Evolutionary conservation across 1,140 invertebrate genomes (phyloP).

Genomic region (Pseudomyrmex gracilis): DNA sequence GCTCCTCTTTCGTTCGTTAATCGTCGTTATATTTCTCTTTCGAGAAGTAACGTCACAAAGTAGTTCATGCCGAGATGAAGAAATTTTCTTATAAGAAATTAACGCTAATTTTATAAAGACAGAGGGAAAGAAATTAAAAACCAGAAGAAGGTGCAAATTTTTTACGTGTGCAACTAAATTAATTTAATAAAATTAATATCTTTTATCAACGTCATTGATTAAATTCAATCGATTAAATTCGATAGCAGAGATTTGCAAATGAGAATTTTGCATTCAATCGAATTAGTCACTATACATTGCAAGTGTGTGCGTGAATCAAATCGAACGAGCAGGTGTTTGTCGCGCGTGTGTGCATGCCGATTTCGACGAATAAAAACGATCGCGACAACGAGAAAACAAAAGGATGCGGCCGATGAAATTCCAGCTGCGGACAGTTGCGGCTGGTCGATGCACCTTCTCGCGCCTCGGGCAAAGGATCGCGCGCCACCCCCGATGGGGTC

Average conservation of each 20-base stretch:
- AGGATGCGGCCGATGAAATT: conserved; percentile 6
- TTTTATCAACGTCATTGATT: neutral
- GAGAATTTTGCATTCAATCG: neutral
- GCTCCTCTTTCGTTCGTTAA: neutral
- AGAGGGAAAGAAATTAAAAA: no score
- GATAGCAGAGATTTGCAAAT: neutral
- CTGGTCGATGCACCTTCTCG: conserved; percentile 20
- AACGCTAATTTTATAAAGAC: no score
- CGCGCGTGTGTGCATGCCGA: neutral
- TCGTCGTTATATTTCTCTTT: neutral
- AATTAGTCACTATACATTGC: neutral
- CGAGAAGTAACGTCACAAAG: no score
- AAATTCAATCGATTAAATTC: neutral
- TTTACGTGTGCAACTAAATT: neutral
- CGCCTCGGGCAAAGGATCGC: neutral
- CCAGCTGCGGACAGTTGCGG: neutral
- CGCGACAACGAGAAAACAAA: neutral
- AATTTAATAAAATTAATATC: neutral
- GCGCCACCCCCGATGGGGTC: neutral
- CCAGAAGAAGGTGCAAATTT: neutral
- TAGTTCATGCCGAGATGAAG: no score
- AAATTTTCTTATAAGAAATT: no score
- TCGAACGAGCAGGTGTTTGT: neutral
- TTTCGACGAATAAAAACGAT: neutral
- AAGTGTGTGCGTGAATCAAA: neutral